Conservation (phyloP, 2,888 invertebrate genomes). For the Dermolepida albohirtum region DNA sequence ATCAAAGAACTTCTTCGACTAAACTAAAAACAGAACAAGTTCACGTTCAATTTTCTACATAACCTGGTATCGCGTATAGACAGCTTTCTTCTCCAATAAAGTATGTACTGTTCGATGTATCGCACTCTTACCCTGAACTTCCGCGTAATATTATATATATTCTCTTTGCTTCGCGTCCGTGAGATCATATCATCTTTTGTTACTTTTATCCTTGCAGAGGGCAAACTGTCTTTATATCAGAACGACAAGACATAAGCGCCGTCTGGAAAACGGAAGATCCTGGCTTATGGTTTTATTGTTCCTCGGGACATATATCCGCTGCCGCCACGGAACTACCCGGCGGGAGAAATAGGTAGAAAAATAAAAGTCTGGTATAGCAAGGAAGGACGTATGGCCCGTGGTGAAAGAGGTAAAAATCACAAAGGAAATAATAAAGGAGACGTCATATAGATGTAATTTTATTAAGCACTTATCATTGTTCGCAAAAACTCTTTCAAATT, state of each 20-base stretch:
- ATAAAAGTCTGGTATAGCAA: too few species aligned
- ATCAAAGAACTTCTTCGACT: too few species aligned
- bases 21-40: conserved; percentile 1
- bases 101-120: conserved; percentile 14
- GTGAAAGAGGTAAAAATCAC: not conserved
- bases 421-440: conserved; percentile 4
- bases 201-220: conserved; percentile 4
- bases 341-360: too few species aligned
- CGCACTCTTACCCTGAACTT: not conserved
- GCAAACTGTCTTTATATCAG: not conserved
- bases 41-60: conserved; percentile 28
- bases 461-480: not conserved
- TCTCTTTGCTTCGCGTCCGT: conserved; percentile 12
- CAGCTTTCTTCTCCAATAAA: conserved; percentile 12
- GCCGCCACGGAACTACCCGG: too few species aligned
- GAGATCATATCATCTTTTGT: conserved; percentile 18
- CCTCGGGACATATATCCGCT: conserved; percentile 13
- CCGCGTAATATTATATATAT: conserved; percentile 15
- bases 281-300: conserved; percentile 13
- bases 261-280: too few species aligned
- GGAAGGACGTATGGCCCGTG: not conserved
- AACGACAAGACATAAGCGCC: not conserved
- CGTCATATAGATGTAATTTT: conserved; percentile 15
- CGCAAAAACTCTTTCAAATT: not conserved
- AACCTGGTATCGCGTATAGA: conserved; percentile 12